These are phyloP conservation scores for Novumbra hubbsi DNA, from an alignment of 2,797 vertebrate genomes.

Conservation along the genomic window DNA sequence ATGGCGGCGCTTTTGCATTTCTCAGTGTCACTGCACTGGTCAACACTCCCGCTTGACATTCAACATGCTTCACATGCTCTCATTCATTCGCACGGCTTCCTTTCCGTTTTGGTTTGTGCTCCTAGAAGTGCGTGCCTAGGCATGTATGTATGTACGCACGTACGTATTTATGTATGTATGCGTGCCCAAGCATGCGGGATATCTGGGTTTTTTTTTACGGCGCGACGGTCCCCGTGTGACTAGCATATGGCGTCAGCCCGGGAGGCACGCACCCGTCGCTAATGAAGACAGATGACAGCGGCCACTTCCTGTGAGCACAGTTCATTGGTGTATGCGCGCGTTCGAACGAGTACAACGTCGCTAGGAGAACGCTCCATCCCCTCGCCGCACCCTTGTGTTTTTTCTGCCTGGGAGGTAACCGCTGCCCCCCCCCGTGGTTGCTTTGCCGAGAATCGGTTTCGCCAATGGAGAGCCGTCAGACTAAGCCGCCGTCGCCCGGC, in stretches of 20 bases:
- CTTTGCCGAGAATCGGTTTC: conserved; percentile 74
- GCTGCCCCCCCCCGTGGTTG: conserved; percentile 12
- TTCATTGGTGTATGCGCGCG: conserved; percentile 30
- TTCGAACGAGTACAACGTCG: conserved; percentile 5
- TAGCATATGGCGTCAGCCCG: conserved; percentile 77
- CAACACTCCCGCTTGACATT: conserved; percentile 39
- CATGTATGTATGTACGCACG: background rate
- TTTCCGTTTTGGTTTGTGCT: conserved; percentile 45
- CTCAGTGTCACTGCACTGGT: conserved; percentile 51
- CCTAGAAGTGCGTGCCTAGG: too few species aligned
- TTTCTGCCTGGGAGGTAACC: conserved; percentile 19
- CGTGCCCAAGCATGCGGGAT: conserved; percentile 46
- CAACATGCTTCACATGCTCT: conserved; percentile 38
- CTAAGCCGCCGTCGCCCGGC: conserved; percentile 70
- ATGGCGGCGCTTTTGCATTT: conserved; percentile 27
- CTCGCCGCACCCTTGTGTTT: too few species aligned
- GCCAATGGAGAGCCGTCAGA: conserved; percentile 70
- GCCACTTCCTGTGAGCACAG: conserved; percentile 63
- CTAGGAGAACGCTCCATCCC: conserved; percentile 26
- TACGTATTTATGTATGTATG: conserved; percentile 22
- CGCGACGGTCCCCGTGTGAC: conserved; percentile 60
- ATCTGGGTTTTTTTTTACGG: conserved; percentile 60
- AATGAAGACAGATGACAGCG: conserved; percentile 79
- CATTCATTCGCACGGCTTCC: conserved; percentile 56
- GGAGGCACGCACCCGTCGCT: conserved; percentile 76